Conservation (phyloP, 2,888 invertebrate genomes). For the Limulus polyphemus region DNA sequence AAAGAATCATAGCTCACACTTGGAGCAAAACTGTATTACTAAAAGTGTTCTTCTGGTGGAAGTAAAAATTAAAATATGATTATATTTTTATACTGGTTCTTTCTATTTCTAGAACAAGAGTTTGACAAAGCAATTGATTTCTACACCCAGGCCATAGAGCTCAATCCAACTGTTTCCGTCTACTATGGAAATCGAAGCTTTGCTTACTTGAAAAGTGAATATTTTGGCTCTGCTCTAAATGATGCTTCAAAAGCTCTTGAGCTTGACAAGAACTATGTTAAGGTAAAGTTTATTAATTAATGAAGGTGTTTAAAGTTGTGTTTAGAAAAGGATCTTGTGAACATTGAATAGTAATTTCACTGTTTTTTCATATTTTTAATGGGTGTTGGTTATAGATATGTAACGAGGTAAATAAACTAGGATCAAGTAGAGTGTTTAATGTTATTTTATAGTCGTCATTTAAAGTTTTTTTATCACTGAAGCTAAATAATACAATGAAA, state of each 20-base stretch:
- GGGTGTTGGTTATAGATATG: too few relatives aligned
- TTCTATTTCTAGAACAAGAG: slow-evolving; percentile 60
- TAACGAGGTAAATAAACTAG: too few relatives aligned
- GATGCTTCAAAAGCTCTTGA: slow-evolving; percentile 89
- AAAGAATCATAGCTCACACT: too few relatives aligned
- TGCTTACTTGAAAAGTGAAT: slow-evolving; percentile 83
- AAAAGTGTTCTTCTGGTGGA: too few relatives aligned
- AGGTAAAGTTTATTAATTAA: slow-evolving; percentile 39
- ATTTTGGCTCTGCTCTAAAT: slow-evolving; percentile 80
- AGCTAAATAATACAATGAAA: too few relatives aligned
- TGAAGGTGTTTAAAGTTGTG: neutral
- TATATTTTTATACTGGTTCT: slow-evolving; percentile 1
- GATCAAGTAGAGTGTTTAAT: too few relatives aligned
- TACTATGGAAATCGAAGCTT: slow-evolving; percentile 92
- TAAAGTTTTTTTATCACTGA: too few relatives aligned
- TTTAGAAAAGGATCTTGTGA: neutral
- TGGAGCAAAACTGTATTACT: too few relatives aligned
- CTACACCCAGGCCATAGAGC: slow-evolving; percentile 69
- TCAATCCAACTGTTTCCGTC: slow-evolving; percentile 67
- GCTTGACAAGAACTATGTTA: slow-evolving; percentile 75
- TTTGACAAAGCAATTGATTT: slow-evolving; percentile 79
- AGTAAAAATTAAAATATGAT: neutral
- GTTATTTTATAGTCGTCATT: too few relatives aligned
- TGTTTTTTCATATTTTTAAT: too few relatives aligned
- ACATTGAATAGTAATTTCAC: too few relatives aligned